Base-by-base conservation (phyloP, 2,888 invertebrate species). In the Gortyna flavago region DNA sequence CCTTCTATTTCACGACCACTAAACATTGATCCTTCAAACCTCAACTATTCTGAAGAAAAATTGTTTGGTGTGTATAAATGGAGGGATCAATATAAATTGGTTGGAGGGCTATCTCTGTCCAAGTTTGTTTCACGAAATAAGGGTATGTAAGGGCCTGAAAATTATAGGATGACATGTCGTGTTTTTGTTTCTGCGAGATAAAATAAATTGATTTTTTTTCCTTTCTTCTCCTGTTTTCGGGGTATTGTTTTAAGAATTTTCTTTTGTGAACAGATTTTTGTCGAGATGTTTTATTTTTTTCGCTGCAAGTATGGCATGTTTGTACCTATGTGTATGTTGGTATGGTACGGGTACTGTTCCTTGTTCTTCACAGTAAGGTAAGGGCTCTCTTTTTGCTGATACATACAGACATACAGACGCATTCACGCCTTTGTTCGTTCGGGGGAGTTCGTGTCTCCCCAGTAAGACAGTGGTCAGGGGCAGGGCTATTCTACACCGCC, bases 161-260 rank as follows among this genome's bases (percentile, higher is more conserved):
- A 87, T 86, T 85, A 88, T 88, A 83, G 86, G 79, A 83, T 79
- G 85, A 84, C 86, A 86, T 84, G 86, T 81, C 80, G 84, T 80
- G 83, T 83, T 82, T 85, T 86, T 83, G 83, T 84, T 83, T 81
- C 72, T 83, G 71, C 67, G 72, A 85, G 85, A 86, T 86, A 85
- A 86, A 83, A 83, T 76, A 86, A 81, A 84, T 86, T 72, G 70
- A 65, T 81, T 79, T 85, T 76, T 25, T 81, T 67, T 68, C 68
- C 38, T 71, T 78, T 76, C 62, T 70, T 62, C 65, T 74, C n/a
- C 51, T 68, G 35, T 82, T 76, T 77, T 78, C 70, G 41, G 73
- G 69, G 76, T 80, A 87, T 83, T 83, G 81, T 83, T 86, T 76
- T 66, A 75, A 72, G 69, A 64, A 78, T 69, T 77, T 70, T 32